Evolutionary conservation across 2,113 vertebrate species (phyloP), one percentile per base, ranked within the genome.

Genomic region (Epinephelus cyanopodus): DNA sequence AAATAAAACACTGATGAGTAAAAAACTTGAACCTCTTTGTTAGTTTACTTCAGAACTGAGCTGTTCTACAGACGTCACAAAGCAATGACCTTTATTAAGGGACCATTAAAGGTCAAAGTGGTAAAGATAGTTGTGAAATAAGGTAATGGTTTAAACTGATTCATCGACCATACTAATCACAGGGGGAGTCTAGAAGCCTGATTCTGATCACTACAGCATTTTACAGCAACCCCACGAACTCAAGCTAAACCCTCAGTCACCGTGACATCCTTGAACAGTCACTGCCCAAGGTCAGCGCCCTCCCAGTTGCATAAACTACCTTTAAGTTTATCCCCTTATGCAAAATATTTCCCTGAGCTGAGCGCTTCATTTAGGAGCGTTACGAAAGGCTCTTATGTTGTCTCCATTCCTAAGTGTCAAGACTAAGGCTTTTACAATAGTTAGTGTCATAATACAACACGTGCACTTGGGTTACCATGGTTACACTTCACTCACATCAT

Each of bases 241-340:
- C n/a, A 5, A 33, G 37, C 63, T 52, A 50, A 56, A 33, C 18
- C 5, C 18, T 23, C n/a, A 29, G 80, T 82, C 73, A 53, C 70
- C 73, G 73, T 37, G 33, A 37, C 33, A 37, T 6, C 33, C 5
- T 37, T 37, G 33, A 37, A 37, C 33, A 37, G 33, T 37, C 33
- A 37, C 33, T 37, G 33, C 1, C 33, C 33, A 37, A 37, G 33
- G 33, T 37, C 33, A 37, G 33, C 4, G 6, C 33, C 33, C 6
- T 5, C 33, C 33, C 33, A 37, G 33, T 37, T 37, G 33, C 33
- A 37, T 37, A 37, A 37, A 37, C 33, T 37, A 37, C 33, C 33
- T 37, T 37, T 37, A 37, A 37, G 33, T 37, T 37, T 37, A 37
- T 37, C 33, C 33, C 6, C 33, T 37, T 37, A 37, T 37, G 33